phyloP scores from a whole-genome alignment of 2,797 vertebrate species.

The Anas flavirostris region DNA sequence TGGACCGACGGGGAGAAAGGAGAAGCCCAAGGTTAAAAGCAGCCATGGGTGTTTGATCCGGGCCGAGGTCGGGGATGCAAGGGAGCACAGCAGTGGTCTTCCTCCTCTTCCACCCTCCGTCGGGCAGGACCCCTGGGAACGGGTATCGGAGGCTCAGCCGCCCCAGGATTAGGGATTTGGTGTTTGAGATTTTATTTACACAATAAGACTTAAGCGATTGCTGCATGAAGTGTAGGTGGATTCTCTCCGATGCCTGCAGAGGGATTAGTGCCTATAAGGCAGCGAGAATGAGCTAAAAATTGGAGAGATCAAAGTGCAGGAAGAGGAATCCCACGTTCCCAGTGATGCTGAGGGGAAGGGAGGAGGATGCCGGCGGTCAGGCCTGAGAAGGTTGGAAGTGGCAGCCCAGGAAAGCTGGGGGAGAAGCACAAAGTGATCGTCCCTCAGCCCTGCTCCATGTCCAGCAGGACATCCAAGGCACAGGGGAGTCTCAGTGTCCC shows the following conservation, averaged over 20 bases:
- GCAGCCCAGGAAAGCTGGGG: accelerated
- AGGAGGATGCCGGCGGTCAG: background rate
- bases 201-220: slow-evolving; percentile 50
- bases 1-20: background rate
- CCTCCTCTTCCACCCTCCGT: background rate
- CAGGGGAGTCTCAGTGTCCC: background rate
- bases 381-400: accelerated
- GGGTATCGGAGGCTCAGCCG: background rate
- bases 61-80: background rate
- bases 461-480: accelerated
- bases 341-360: background rate
- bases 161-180: slow-evolving; percentile 50
- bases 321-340: slow-evolving; percentile 24
- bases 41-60: background rate
- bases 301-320: slow-evolving; percentile 54
- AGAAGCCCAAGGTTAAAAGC: background rate
- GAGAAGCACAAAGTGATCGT: accelerated
- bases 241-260: slow-evolving; percentile 65
- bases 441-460: background rate
- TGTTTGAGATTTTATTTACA: slow-evolving; percentile 67
- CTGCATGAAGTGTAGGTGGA: slow-evolving; percentile 67
- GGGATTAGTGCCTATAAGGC: slow-evolving; percentile 64
- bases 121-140: background rate
- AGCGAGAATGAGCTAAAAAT: slow-evolving; percentile 58
- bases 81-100: slow-evolving; percentile 15